phyloP scores from a whole-genome alignment of 2,797 vertebrate genomes.

The Hybognathus amarus region DNA sequence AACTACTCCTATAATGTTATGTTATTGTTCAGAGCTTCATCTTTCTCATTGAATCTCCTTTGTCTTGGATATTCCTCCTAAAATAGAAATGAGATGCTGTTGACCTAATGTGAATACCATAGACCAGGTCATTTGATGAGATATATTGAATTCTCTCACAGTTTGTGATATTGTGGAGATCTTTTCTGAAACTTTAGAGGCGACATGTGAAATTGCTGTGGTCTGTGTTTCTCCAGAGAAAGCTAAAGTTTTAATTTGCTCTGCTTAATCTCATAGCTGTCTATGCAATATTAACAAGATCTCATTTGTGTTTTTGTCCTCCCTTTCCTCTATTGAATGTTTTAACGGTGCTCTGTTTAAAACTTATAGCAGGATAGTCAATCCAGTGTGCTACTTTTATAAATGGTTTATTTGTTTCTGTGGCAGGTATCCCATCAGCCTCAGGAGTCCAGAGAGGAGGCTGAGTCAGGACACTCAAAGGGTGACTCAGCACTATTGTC shows the following conservation, averaged over 20 bases:
- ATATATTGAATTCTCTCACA: not conserved
- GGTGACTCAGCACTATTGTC: conserved; percentile 57
- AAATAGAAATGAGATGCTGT: not conserved
- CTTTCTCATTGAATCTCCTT: too few species aligned
- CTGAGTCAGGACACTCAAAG: conserved; percentile 42
- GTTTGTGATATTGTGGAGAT: not conserved
- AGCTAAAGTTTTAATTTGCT: not conserved
- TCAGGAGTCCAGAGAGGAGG: conserved; percentile 59
- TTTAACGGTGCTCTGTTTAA: not conserved
- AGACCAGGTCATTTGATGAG: not conserved
- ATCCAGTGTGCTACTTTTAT: not conserved
- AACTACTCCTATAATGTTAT: too few species aligned
- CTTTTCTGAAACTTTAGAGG: not conserved
- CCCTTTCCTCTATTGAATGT: not conserved
- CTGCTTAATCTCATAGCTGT: not conserved
- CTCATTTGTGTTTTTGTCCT: not conserved
- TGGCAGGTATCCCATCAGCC: conserved; percentile 48
- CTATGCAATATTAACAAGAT: not conserved
- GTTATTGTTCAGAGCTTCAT: not conserved
- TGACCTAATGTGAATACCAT: not conserved
- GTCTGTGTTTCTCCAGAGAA: not conserved
- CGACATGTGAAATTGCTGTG: not conserved
- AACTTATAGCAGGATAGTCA: not conserved
- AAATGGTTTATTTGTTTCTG: conserved; percentile 23
- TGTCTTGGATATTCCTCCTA: not conserved